Evolutionary conservation across 2,113 vertebrate genomes (phyloP).

Genomic region (Stercorarius parasiticus): DNA sequence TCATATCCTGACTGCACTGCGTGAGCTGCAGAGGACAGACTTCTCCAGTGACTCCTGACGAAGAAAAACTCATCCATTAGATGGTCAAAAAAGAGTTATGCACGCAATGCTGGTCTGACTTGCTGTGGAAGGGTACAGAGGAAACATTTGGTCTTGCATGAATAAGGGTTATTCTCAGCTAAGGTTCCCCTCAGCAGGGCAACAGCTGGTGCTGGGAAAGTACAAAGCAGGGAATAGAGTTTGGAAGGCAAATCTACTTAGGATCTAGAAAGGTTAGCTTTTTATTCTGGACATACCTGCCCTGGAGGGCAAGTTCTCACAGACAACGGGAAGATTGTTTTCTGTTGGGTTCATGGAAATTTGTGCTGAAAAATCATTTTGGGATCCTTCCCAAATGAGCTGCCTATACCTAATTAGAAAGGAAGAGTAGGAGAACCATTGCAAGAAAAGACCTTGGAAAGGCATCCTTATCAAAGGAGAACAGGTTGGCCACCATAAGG

Average conservation of each 20-base stretch:
- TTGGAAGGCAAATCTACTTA: background rate
- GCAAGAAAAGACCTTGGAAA: background rate
- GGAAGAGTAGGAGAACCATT: background rate
- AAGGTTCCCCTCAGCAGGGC: background rate
- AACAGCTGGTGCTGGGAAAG: background rate
- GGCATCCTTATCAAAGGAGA: background rate
- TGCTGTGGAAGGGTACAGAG: background rate
- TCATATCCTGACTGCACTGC: background rate
- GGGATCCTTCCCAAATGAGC: background rate
- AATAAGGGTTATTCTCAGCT: background rate
- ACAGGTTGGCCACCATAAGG: background rate
- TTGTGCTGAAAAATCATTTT: background rate
- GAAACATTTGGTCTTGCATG: background rate
- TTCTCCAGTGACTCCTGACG: background rate
- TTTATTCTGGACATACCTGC: background rate
- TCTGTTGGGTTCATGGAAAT: background rate
- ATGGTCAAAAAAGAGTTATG: background rate
- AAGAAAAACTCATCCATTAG: background rate
- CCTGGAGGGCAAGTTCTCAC: background rate
- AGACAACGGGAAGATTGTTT: background rate
- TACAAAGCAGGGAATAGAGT: background rate
- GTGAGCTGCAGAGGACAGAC: background rate
- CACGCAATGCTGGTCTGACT: fast-evolving
- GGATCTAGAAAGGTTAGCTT: background rate
- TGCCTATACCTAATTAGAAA: background rate